A percentile compares a stretch with the other conserved stretches of the same genome.
These are phyloP conservation scores for Plutomurus gul DNA, from an alignment of 1,140 invertebrate genomes.

Conservation along the genomic window DNA sequence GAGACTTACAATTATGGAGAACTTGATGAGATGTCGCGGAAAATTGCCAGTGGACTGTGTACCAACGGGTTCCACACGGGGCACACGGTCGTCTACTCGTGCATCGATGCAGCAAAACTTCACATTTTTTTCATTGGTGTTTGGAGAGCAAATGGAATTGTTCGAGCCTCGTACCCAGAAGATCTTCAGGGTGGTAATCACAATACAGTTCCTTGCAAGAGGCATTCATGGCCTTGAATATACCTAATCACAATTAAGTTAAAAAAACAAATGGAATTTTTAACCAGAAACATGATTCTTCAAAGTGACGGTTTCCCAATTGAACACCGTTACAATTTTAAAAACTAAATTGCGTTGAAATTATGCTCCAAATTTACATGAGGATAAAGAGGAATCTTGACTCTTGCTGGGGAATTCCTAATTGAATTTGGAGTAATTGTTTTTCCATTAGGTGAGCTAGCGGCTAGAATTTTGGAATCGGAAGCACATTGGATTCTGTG, in stretches of 20 bases:
- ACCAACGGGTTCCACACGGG: conserved; percentile 37
- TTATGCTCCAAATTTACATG: too few relatives aligned
- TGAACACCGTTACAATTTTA: background rate
- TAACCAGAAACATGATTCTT: background rate
- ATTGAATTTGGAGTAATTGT: background rate
- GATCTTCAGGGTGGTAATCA: conserved; percentile 31
- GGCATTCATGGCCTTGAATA: too few relatives aligned
- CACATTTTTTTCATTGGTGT: conserved; percentile 46
- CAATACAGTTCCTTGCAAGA: too few relatives aligned
- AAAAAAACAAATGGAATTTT: background rate
- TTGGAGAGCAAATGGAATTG: conserved; percentile 50
- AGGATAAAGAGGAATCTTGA: too few relatives aligned
- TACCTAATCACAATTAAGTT: too few relatives aligned
- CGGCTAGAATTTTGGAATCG: background rate
- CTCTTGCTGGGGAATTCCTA: background rate
- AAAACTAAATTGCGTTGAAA: too few relatives aligned
- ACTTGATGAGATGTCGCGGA: conserved; percentile 20
- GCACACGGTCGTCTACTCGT: conserved; percentile 44
- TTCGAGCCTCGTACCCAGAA: conserved; percentile 41
- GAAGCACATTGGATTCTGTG: background rate
- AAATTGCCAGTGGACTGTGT: conserved; percentile 35
- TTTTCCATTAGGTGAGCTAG: background rate
- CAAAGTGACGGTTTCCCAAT: background rate
- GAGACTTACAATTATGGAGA: background rate
- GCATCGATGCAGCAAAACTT: conserved; percentile 33